These are phyloP conservation scores for Plotosus lineatus DNA, from an alignment of 2,113 vertebrate species.

Conservation along the genomic window DNA sequence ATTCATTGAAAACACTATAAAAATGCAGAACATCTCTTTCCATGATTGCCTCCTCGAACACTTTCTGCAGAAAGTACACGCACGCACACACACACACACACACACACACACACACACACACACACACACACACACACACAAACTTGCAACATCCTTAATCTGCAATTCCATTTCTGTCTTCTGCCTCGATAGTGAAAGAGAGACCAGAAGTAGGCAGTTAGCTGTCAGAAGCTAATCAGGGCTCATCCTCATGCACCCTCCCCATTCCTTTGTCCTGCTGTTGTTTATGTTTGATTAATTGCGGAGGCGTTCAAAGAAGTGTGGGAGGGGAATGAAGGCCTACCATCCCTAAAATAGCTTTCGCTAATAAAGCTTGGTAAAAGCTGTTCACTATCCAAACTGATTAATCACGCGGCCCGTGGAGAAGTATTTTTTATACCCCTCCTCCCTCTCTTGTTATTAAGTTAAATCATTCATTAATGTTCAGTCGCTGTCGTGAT, in stretches of 20 bases:
- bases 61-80: background rate
- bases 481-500: conserved; percentile 33
- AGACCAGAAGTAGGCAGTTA: conserved; percentile 29
- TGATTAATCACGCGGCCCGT: conserved; percentile 44
- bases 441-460: conserved; percentile 39
- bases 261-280: conserved; percentile 47
- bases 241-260: conserved; percentile 33
- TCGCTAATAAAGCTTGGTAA: conserved; percentile 39
- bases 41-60: background rate
- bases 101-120: too few species aligned
- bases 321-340: background rate
- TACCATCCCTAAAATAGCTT: conserved; percentile 40
- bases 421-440: conserved; percentile 42
- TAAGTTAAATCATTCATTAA: conserved; percentile 55
- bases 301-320: conserved; percentile 39
- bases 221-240: conserved; percentile 47
- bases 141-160: background rate
- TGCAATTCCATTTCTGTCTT: conserved; percentile 1
- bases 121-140: too few species aligned
- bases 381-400: conserved; percentile 57
- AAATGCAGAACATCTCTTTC: background rate
- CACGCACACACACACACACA: too few species aligned
- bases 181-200: conserved; percentile 15
- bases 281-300: conserved; percentile 59
- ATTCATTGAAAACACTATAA: background rate